These are phyloP conservation scores for Mustela lutreola DNA, from an alignment of 2,113 vertebrate genomes.

Conservation along the genomic window DNA sequence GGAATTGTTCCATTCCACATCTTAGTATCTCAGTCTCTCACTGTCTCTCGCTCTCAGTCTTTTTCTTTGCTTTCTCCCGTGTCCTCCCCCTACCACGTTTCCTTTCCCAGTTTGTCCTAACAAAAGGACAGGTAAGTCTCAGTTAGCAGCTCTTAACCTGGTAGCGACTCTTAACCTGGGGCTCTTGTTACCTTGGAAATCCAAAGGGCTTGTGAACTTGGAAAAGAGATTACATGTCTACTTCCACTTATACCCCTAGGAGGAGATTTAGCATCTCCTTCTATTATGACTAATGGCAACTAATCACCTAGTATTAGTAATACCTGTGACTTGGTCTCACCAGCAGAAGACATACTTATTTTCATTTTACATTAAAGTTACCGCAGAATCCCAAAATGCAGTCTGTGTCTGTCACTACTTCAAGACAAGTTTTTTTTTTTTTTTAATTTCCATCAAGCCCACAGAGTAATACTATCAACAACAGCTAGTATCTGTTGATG, in stretches of 20 bases:
- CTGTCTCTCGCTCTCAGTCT: neutral
- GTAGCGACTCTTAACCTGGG: neutral
- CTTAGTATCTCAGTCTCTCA: neutral
- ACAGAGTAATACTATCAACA: neutral
- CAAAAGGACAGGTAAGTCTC: neutral
- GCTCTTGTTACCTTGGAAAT: neutral
- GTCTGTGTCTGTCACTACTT: neutral
- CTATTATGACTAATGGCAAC: neutral
- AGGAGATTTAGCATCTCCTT: neutral
- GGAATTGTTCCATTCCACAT: neutral
- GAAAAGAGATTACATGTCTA: neutral
- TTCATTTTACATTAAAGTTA: neutral
- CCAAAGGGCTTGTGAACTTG: neutral
- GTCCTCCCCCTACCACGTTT: neutral
- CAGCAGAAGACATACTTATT: neutral
- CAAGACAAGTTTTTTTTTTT: neutral
- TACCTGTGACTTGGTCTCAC: neutral
- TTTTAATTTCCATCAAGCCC: neutral
- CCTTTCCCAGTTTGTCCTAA: neutral
- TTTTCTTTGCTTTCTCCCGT: neutral
- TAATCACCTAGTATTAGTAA: neutral
- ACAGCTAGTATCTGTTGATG: neutral
- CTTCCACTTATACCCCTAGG: neutral
- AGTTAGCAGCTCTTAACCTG: neutral
- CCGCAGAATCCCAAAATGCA: neutral